phyloP scores from a whole-genome alignment of 2,113 vertebrate genomes.

The Gopherus flavomarginatus region DNA sequence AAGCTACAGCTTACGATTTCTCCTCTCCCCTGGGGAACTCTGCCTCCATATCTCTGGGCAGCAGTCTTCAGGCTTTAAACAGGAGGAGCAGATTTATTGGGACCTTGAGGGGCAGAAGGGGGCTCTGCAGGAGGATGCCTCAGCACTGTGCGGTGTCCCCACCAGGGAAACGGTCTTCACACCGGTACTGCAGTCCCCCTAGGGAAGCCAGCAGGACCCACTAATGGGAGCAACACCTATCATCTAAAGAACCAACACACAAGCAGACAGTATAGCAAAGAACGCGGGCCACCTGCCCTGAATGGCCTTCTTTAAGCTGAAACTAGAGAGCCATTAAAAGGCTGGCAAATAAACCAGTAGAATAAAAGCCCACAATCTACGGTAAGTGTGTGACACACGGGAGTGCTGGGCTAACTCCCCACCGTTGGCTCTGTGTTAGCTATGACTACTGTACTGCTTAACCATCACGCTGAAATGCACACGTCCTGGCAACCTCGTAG shows the following conservation, averaged over 20 bases:
- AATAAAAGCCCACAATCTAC: neutral
- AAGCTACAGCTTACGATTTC: slow-evolving; percentile 41
- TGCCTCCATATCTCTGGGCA: accelerated
- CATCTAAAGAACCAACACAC: neutral
- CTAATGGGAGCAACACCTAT: neutral
- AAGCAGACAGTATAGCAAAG: neutral
- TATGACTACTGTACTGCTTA: neutral
- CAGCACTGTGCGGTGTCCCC: too few species aligned
- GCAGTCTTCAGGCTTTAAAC: accelerated
- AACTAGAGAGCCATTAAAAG: neutral
- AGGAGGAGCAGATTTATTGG: neutral
- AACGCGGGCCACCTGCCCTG: neutral
- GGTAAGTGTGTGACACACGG: too few species aligned
- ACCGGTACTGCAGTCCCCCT: neutral
- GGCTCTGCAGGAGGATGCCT: neutral
- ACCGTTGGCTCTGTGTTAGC: neutral
- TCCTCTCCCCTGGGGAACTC: neutral
- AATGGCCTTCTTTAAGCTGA: neutral
- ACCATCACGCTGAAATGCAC: neutral
- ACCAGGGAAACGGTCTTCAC: neutral
- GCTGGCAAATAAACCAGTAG: neutral
- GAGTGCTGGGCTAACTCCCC: too few species aligned
- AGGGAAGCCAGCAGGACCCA: neutral
- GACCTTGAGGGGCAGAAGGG: neutral
- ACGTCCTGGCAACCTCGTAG: neutral